Evolutionary conservation across 2,113 vertebrate genomes (phyloP).

Genomic region (Syngnathus scovelli): DNA sequence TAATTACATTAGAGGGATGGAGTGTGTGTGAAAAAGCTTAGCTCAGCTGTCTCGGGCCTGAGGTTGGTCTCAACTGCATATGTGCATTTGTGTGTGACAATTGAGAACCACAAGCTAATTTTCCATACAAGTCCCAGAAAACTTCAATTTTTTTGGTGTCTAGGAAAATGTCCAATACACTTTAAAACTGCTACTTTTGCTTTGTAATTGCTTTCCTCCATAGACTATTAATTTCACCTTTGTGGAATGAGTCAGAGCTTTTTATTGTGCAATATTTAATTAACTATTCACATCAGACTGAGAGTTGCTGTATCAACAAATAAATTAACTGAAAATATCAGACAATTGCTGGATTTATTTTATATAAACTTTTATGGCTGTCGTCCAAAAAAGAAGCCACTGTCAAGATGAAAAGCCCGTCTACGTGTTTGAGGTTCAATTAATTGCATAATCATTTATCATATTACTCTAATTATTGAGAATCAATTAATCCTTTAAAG

Average conservation of each 20-base stretch:
- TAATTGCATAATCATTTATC: too few species aligned
- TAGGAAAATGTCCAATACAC: neutral
- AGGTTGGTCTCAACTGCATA: slow-evolving; percentile 31
- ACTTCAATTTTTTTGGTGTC: neutral
- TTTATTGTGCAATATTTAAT: too few species aligned
- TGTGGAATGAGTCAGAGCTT: too few species aligned
- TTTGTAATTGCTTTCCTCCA: neutral
- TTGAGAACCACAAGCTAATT: neutral
- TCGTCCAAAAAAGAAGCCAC: too few species aligned
- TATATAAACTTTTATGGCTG: too few species aligned
- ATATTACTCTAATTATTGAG: too few species aligned
- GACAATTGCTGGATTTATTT: too few species aligned
- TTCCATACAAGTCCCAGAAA: neutral
- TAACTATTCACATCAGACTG: too few species aligned
- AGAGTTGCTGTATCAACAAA: neutral
- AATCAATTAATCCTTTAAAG: too few species aligned
- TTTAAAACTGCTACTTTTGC: neutral
- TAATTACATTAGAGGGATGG: slow-evolving; percentile 39
- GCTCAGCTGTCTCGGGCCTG: slow-evolving; percentile 34
- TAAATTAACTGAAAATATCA: neutral
- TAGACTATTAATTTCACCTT: too few species aligned
- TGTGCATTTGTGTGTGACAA: slow-evolving; percentile 12
- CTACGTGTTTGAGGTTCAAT: neutral
- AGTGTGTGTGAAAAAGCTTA: slow-evolving; percentile 33
- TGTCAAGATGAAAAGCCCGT: neutral